A percentile compares a stretch with the other conserved stretches of the same genome.
Conservation (phyloP, 2,888 invertebrate species). For the Harmothoe impar region DNA sequence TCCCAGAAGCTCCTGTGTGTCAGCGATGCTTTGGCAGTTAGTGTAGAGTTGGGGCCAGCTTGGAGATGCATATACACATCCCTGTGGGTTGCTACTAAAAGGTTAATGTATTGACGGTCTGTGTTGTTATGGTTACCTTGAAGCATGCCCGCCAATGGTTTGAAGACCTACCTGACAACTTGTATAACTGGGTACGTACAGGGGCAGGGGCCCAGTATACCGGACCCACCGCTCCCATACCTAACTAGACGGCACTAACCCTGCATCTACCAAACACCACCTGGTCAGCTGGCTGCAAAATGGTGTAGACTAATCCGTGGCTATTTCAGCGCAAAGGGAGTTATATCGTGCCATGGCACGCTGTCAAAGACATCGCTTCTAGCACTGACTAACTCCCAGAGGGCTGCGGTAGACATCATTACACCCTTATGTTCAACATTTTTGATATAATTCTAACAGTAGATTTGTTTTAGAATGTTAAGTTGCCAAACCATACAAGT, state of each 20-base stretch:
- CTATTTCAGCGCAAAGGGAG: not conserved
- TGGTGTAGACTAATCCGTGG: not conserved
- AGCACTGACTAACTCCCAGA: not conserved
- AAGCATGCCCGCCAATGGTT: conserved; percentile 46
- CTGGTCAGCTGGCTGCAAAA: too few species aligned
- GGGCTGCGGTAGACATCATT: not conserved
- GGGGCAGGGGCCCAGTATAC: not conserved
- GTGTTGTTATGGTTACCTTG: conserved; percentile 51
- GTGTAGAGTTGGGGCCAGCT: not conserved
- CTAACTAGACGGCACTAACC: not conserved
- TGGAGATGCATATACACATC: not conserved
- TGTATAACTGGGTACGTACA: conserved; percentile 29
- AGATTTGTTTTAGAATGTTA: too few species aligned
- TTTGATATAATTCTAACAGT: too few species aligned
- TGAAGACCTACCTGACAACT: conserved; percentile 32
- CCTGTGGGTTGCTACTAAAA: not conserved
- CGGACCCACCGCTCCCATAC: not conserved
- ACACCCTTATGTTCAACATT: not conserved
- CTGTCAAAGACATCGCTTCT: too few species aligned
- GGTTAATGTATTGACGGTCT: not conserved
- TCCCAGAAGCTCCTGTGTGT: too few species aligned
- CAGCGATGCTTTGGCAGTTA: not conserved
- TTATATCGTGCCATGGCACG: too few species aligned
- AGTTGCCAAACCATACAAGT: too few species aligned
- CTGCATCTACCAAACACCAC: not conserved